Base-by-base conservation (phyloP, 2,888 invertebrate genomes). In the Nezara viridula region DNA sequence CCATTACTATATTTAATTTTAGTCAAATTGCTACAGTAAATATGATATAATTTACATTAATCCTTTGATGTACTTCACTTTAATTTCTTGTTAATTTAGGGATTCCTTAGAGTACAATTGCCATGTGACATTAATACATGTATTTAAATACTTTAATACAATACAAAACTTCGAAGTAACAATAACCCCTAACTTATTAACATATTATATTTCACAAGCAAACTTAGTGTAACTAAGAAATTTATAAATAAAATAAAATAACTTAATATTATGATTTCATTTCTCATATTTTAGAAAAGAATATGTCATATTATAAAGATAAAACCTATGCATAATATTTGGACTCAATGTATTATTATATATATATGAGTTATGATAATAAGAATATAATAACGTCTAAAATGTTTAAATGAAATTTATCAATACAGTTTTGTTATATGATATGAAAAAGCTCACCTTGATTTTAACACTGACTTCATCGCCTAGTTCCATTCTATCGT, bases 401-500 rank as follows among this genome's bases (percentile, higher is more conserved):
- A n/a, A n/a, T n/a, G n/a, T n/a, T n/a, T n/a, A n/a, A n/a, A n/a
- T n/a, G n/a, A n/a, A n/a, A n/a, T n/a, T n/a, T n/a, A n/a, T n/a
- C n/a, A n/a, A n/a, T n/a, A n/a, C n/a, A n/a, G n/a, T n/a, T n/a
- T 60, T 27, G 60, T 16, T 14, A 12, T 4, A 86, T 49, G 10
- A 24, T 49, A 21, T 9, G 44, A 32, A 49, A 52, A 86, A n/a
- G 0, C 16, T 47, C 44, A 89, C 89, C 85, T 89, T 89, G 55
- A 89, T 85, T 85, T 89, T 89, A 37, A 52, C 44, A 44, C 89
- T 55, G 50, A 89, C 85, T 85, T 89, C 85, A 55, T 89, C 55
- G 49, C 89, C 73, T 2, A 89, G 55, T 32, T 87, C 87, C 87
- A 87, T 87, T 77, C 19, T 77, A 40, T 77, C 37, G 10, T 24